A percentile compares a stretch with the other conserved stretches of the same genome.
Evolutionary conservation across 2,888 invertebrate species (phyloP).

Genomic region (Diachrysia chrysitis): DNA sequence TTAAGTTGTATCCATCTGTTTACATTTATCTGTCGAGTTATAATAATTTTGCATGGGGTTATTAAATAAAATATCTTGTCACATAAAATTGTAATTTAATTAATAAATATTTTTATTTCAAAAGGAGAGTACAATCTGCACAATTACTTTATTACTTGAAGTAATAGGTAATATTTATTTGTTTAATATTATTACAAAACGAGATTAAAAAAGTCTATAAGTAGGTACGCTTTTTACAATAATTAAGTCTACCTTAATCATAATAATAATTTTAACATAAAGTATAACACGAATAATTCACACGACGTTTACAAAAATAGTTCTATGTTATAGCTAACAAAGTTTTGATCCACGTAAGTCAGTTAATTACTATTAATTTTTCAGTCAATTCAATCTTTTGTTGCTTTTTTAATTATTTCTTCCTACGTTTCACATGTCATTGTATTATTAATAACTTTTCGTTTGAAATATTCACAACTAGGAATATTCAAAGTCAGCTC

Average conservation of each 20-base stretch:
- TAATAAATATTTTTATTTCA: background rate
- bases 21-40: no score
- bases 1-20: no score
- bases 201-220: background rate
- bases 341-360: background rate
- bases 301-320: background rate
- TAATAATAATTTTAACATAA: background rate
- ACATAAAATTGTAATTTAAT: background rate
- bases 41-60: no score
- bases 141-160: background rate
- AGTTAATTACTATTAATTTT: no score
- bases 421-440: conserved; percentile 71
- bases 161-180: background rate
- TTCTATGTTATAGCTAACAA: background rate
- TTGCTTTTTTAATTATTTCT: background rate
- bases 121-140: background rate
- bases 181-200: background rate
- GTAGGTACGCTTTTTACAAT: conserved; percentile 7
- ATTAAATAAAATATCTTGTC: background rate
- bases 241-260: background rate
- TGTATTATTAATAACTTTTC: conserved; percentile 73
- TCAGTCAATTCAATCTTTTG: no score
- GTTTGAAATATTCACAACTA: conserved; percentile 84
- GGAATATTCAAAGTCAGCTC: conserved; percentile 87
- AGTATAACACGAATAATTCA: background rate